Evolutionary conservation across 92 coral and sea anemone genomes (phyloP).

Genomic region (Bergia puertoricense): DNA sequence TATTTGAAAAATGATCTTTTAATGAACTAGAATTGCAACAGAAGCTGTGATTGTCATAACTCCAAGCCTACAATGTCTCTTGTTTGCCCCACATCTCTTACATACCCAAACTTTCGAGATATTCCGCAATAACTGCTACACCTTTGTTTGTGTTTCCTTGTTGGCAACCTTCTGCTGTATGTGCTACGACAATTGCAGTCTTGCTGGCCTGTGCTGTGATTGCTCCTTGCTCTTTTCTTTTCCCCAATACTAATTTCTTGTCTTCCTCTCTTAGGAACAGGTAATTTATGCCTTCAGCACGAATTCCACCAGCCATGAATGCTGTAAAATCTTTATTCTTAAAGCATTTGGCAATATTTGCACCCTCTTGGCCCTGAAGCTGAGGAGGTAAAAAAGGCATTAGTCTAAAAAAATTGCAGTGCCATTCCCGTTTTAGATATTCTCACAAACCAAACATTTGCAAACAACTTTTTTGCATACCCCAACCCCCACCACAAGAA

Average conservation of each 20-base stretch:
- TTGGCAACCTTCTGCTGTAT: constrained; percentile 58
- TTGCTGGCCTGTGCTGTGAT: constrained; percentile 63
- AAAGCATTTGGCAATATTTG: constrained; percentile 57
- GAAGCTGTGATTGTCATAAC: constrained; percentile 13
- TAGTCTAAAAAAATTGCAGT: too few relatives aligned
- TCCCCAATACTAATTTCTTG: constrained; percentile 52
- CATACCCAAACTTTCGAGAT: constrained; percentile 66
- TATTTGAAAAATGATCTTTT: constrained; percentile 17
- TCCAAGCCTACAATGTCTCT: constrained; percentile 24
- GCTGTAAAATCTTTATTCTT: constrained; percentile 51
- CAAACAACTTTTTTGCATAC: too few relatives aligned
- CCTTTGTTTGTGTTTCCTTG: constrained; percentile 74
- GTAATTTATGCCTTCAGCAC: constrained; percentile 36
- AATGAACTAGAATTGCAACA: constrained; percentile 12
- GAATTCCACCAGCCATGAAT: constrained; percentile 50
- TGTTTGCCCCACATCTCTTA: background rate
- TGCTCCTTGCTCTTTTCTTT: constrained; percentile 51
- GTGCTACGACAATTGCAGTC: constrained; percentile 67
- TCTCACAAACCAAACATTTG: too few relatives aligned
- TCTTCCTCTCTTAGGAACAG: constrained; percentile 68
- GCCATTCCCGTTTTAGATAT: too few relatives aligned
- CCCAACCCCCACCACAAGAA: too few relatives aligned
- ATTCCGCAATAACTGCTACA: constrained; percentile 71
- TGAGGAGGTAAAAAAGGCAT: background rate
- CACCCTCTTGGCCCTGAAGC: constrained; percentile 32